Conservation (phyloP, 2,888 invertebrate genomes). For the Caenorhabditis panamensis region DNA sequence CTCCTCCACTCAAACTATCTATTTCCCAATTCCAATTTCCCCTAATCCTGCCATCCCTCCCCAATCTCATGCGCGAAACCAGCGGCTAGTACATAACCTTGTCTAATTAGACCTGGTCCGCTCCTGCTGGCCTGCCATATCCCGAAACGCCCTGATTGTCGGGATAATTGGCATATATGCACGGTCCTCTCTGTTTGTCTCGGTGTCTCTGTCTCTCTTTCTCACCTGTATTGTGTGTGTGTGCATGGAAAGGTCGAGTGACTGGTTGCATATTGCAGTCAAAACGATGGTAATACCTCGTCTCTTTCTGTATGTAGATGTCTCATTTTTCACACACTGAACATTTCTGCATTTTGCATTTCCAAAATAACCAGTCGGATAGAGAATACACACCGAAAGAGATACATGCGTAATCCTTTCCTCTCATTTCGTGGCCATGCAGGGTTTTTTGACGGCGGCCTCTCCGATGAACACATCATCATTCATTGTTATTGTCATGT, state of each 20-base stretch:
- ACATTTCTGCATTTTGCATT: too few species aligned
- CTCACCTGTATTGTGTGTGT: conserved; percentile 25
- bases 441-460: conserved; percentile 6
- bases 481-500: conserved; percentile 54
- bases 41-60: neutral
- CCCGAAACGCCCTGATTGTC: conserved; percentile 61
- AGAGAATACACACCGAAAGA: neutral
- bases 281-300: conserved; percentile 3
- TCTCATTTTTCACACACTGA: conserved; percentile 6
- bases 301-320: neutral
- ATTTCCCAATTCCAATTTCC: neutral
- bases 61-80: neutral
- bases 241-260: conserved; percentile 29
- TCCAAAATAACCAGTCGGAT: conserved; percentile 52
- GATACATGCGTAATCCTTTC: conserved; percentile 44
- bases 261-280: conserved; percentile 7
- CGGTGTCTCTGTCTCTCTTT: conserved; percentile 2
- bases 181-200: conserved; percentile 14
- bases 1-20: too few species aligned
- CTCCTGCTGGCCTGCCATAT: conserved; percentile 26
- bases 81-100: conserved; percentile 29
- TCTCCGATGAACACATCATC: conserved; percentile 42
- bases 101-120: conserved; percentile 47
- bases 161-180: conserved; percentile 54
- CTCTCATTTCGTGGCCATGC: neutral